A percentile compares a stretch with the other conserved stretches of the same genome.
phyloP scores from a whole-genome alignment of 2,888 invertebrate species.

The Campopleginae sp. region DNA sequence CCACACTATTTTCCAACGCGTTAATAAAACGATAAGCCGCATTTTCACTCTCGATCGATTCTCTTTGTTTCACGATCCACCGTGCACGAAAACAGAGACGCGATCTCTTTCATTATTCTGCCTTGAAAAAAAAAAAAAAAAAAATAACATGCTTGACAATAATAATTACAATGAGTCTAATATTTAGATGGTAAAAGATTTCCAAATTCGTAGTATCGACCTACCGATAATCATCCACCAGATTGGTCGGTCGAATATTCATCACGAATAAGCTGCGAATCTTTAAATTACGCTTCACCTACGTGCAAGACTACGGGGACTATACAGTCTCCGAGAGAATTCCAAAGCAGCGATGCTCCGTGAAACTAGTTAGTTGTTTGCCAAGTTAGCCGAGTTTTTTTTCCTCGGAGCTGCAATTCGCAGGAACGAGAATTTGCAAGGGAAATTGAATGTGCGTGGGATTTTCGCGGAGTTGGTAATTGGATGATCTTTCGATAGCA shows the following conservation, averaged over 20 bases:
- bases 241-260: slow-evolving; percentile 59
- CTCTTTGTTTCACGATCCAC: neutral
- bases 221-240: slow-evolving; percentile 54
- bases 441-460: neutral
- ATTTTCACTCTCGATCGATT: slow-evolving; percentile 61
- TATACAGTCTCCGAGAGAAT: slow-evolving; percentile 20
- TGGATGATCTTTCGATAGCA: neutral
- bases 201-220: slow-evolving; percentile 32
- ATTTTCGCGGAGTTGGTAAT: neutral
- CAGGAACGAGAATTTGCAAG: neutral
- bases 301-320: slow-evolving; percentile 28
- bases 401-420: neutral
- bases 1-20: slow-evolving; percentile 38
- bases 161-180: neutral
- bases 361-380: slow-evolving; percentile 41
- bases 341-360: slow-evolving; percentile 37
- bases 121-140: neutral
- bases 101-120: neutral
- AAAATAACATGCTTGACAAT: neutral
- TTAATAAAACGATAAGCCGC: slow-evolving; percentile 43
- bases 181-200: neutral
- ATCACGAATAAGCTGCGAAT: slow-evolving; percentile 60
- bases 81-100: slow-evolving; percentile 1
- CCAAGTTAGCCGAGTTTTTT: slow-evolving; percentile 23
- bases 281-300: slow-evolving; percentile 54